phyloP scores from a whole-genome alignment of 2,113 vertebrate species.

The Cyprinodon brontotheroides region DNA sequence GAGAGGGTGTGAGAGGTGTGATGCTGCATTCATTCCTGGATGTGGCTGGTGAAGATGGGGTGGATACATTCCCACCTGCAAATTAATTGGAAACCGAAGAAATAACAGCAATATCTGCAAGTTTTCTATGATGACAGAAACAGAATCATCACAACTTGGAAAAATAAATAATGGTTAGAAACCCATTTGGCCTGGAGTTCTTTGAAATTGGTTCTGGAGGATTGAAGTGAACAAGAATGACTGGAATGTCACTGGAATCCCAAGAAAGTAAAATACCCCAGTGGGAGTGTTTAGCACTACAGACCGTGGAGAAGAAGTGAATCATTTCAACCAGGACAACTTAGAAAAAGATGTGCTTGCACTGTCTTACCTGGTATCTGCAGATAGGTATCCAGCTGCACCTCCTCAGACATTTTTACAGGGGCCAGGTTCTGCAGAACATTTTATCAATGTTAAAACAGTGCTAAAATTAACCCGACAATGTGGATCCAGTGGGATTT shows the following conservation, averaged over 20 bases:
- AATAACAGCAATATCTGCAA: background rate
- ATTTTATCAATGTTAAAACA: background rate
- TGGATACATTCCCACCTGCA: constrained; percentile 79
- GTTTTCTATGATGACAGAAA: background rate
- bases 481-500: background rate
- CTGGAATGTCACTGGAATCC: constrained; percentile 65
- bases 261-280: constrained; percentile 36
- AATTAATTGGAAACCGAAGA: background rate
- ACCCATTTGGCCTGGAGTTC: constrained; percentile 6
- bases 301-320: constrained; percentile 33
- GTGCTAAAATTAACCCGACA: background rate
- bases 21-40: constrained; percentile 88
- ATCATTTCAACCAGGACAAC: constrained; percentile 19
- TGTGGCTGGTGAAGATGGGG: constrained; percentile 78
- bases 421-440: constrained; percentile 63
- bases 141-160: background rate
- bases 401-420: constrained; percentile 75
- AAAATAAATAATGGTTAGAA: constrained; percentile 2
- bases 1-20: constrained; percentile 88
- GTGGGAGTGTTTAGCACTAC: constrained; percentile 47
- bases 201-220: constrained; percentile 11
- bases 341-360: background rate
- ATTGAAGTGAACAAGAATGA: constrained; percentile 40
- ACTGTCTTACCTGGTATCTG: constrained; percentile 73
- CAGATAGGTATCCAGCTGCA: constrained; percentile 70